Percentiles rank a stretch among this genome's conserved stretches.
These are phyloP conservation scores for Hypolimnas misippus DNA, from an alignment of 2,888 invertebrate species.

Conservation along the genomic window DNA sequence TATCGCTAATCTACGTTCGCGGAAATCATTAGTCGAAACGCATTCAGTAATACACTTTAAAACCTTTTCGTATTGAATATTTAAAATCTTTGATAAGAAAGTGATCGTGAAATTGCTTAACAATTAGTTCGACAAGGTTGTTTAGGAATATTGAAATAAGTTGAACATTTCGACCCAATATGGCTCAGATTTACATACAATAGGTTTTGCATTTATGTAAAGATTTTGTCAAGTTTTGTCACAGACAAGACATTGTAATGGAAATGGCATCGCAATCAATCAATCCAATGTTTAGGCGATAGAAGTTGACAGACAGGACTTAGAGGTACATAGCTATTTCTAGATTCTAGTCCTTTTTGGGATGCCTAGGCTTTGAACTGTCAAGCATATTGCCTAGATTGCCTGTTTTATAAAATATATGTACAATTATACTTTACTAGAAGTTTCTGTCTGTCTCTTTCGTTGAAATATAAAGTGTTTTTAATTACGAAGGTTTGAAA, in stretches of 20 bases:
- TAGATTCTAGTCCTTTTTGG: background rate
- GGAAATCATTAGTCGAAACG: conserved; percentile 33
- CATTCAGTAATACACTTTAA: conserved; percentile 13
- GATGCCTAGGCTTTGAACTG: background rate
- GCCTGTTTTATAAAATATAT: background rate
- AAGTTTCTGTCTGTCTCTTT: no score
- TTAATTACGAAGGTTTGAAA: no score
- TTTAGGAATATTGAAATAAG: conserved; percentile 3
- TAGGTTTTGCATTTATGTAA: conserved; percentile 11
- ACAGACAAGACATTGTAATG: background rate
- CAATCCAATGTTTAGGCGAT: background rate
- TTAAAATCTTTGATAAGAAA: conserved; percentile 17
- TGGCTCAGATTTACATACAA: conserved; percentile 7
- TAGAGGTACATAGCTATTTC: background rate
- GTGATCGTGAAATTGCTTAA: background rate
- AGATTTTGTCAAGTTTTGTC: background rate
- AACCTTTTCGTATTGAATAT: conserved; percentile 19
- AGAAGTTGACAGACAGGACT: background rate
- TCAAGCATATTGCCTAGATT: background rate
- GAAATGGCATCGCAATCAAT: conserved; percentile 6
- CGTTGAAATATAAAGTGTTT: no score
- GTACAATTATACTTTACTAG: no score
- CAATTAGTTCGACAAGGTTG: conserved; percentile 9
- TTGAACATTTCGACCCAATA: conserved; percentile 8
- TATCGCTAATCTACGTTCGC: conserved; percentile 14